Evolutionary conservation across 2,113 vertebrate genomes (phyloP), one percentile per base, ranked within the genome.

Genomic region (Alethe castanea): DNA sequence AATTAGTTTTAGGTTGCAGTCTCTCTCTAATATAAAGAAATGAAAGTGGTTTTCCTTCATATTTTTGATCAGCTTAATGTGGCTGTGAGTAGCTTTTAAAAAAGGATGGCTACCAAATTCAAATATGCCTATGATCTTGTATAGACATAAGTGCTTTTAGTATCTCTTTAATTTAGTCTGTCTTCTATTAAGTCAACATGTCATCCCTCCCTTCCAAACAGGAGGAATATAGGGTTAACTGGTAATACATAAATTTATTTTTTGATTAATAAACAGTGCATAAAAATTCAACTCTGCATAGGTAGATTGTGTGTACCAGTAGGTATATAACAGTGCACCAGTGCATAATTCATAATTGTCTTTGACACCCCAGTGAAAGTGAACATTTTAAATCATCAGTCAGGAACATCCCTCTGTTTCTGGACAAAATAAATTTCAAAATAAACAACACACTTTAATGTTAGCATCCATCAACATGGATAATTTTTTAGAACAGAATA

Each of bases 1-100:
- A 95, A 95, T 96, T 86, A 96, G 64, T 70, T 94, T 94, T 91
- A 48, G 8, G 28, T 92, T 70, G 60, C 38, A 80, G 60, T 45
- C 44, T 73, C 9, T 59, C 36, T 89, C 61, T 73, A 67, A 91
- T 42, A 83, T 13, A 90, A 82, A 76, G 19, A 82, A 72, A 80
- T 2, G 14, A 56, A 73, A 71, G 31, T 16, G 12, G 7, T 69
- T 96, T 94, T 91, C 60, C 20, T 71, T 91, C 38, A 31, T 91
- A 66, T 74, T 60, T 50, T 83, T 57, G 24, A 73, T 77, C 42
- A 73, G 4, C 12, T 60, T 91, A 72, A 77, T 54, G 35, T 69
- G 60, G 90, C 82, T 81, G 35, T 59, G 47, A 81, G 67, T n/a
- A 67, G 25, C 3, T 74, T 72, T 89, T 86, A 62, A 19, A 5